phyloP scores from a whole-genome alignment of 2,797 vertebrate genomes.

The Pantherophis alleghaniensis region DNA sequence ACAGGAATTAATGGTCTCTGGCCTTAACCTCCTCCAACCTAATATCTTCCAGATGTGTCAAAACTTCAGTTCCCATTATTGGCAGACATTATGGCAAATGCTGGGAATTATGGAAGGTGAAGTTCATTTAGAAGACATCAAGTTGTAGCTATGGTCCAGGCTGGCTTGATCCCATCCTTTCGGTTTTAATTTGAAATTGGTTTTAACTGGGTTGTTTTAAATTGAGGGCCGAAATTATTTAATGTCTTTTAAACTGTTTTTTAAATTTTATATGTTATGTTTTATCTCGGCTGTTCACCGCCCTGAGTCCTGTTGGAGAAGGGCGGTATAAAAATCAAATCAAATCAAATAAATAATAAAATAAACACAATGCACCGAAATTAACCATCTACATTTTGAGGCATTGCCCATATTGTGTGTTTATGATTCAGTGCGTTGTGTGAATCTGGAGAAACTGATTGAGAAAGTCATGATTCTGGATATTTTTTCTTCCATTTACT shows the following conservation, averaged over 20 bases:
- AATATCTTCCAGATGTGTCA: background rate
- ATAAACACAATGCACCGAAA: background rate
- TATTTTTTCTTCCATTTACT: background rate
- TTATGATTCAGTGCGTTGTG: background rate
- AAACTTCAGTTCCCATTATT: background rate
- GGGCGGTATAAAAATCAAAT: no score
- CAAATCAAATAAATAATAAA: no score
- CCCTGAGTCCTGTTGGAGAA: no score
- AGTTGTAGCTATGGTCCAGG: background rate
- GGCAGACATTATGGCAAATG: background rate
- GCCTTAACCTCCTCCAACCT: background rate
- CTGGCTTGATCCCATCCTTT: no score
- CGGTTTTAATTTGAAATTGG: no score
- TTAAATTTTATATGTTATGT: no score
- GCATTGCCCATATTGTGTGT: background rate
- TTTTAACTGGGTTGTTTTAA: no score
- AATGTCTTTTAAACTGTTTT: no score
- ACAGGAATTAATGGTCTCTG: background rate
- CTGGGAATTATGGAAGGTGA: background rate
- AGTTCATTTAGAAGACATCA: background rate
- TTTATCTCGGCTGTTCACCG: no score
- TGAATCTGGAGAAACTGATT: background rate
- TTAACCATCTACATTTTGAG: background rate
- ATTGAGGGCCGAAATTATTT: no score
- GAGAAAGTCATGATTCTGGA: background rate